Evolutionary conservation across 2,888 invertebrate species (phyloP).

Genomic region (Thymelicus acteon): DNA sequence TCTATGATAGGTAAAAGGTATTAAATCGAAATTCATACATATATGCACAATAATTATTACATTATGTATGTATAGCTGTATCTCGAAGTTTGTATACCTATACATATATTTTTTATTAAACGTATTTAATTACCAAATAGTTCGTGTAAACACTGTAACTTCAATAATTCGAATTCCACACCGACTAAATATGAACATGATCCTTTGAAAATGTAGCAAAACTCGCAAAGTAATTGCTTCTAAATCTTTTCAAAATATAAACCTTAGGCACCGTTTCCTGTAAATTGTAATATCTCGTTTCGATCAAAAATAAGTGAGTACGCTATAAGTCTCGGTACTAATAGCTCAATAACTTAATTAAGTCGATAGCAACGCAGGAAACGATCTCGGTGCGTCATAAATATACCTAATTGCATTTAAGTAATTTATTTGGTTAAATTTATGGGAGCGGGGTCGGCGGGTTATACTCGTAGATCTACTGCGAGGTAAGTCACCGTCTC

Average conservation of each 20-base stretch:
- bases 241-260: neutral
- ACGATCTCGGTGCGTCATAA: conserved; percentile 35
- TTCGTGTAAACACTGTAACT: too few relatives aligned
- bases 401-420: conserved; percentile 36
- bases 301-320: conserved; percentile 1
- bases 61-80: too few relatives aligned
- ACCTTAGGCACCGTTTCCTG: neutral
- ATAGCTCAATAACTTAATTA: conserved; percentile 46
- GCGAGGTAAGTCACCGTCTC: neutral
- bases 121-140: too few relatives aligned
- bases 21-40: too few relatives aligned
- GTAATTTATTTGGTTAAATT: conserved; percentile 40
- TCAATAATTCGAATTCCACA: too few relatives aligned
- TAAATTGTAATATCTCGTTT: neutral
- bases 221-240: too few relatives aligned
- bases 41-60: too few relatives aligned
- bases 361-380: conserved; percentile 36
- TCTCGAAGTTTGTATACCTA: too few relatives aligned
- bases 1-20: too few relatives aligned
- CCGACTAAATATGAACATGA: too few relatives aligned
- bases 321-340: conserved; percentile 1
- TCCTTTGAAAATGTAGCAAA: too few relatives aligned
- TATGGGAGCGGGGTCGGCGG: conserved; percentile 17
- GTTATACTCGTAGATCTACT: neutral
- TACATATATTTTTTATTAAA: too few relatives aligned